A percentile compares a stretch with the other conserved stretches of the same genome.
Conservation (phyloP, 1,140 invertebrate species). For the Heliconius congener region DNA sequence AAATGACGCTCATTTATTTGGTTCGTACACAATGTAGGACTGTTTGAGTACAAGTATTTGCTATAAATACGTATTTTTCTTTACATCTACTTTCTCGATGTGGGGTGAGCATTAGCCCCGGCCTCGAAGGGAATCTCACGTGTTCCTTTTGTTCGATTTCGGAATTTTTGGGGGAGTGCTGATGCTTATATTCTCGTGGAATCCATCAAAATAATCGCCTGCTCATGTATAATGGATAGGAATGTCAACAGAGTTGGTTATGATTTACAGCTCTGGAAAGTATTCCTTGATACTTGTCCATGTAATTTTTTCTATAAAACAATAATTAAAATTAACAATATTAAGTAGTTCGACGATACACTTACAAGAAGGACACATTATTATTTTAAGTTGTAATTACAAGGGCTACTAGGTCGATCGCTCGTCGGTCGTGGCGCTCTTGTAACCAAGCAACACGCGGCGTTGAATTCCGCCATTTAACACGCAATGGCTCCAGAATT, state of each 20-base stretch:
- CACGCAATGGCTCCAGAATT: no score
- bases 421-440: no score
- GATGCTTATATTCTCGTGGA: slow-evolving; percentile 72
- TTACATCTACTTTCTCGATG: slow-evolving; percentile 76
- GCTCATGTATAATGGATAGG: slow-evolving; percentile 72
- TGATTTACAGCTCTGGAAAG: slow-evolving; percentile 52
- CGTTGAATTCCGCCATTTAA: no score
- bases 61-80: slow-evolving; percentile 82
- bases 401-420: no score
- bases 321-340: background rate
- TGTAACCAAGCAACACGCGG: no score
- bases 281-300: slow-evolving; percentile 9
- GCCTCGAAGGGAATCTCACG: slow-evolving; percentile 71
- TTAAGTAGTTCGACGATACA: background rate
- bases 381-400: background rate
- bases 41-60: slow-evolving; percentile 81
- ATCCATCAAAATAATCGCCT: slow-evolving; percentile 78
- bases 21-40: slow-evolving; percentile 81
- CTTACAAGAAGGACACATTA: background rate
- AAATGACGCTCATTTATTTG: slow-evolving; percentile 81
- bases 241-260: slow-evolving; percentile 65
- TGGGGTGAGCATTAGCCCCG: slow-evolving; percentile 77
- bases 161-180: slow-evolving; percentile 77
- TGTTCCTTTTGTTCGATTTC: slow-evolving; percentile 78
- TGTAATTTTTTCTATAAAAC: background rate